phyloP scores from a whole-genome alignment of 2,888 invertebrate genomes.

The Pyrochroa serraticornis region DNA sequence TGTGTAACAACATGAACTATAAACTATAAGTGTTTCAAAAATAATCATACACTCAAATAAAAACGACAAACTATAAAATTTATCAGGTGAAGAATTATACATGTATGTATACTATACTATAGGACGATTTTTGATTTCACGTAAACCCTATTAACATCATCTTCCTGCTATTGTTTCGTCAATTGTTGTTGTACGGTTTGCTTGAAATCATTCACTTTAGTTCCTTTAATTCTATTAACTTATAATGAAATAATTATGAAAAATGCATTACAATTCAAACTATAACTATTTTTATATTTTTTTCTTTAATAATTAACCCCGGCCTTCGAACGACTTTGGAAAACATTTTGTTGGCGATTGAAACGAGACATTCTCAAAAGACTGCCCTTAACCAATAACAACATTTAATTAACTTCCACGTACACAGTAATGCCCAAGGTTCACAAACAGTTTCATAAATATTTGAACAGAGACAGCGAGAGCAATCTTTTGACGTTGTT shows the following conservation, averaged over 20 bases:
- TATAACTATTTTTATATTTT: slow-evolving; percentile 49
- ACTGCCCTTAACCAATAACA: slow-evolving; percentile 16
- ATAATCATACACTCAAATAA: slow-evolving; percentile 46
- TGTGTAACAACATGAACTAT: slow-evolving; percentile 52
- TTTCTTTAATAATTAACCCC: slow-evolving; percentile 40
- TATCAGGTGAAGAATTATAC: slow-evolving; percentile 41
- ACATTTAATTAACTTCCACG: slow-evolving; percentile 22
- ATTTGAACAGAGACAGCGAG: slow-evolving; percentile 30
- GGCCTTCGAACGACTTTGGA: slow-evolving; percentile 46
- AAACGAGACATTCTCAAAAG: slow-evolving; percentile 19
- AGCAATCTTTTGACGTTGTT: slow-evolving; percentile 33
- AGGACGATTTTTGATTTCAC: slow-evolving; percentile 51
- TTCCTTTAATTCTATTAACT: slow-evolving; percentile 43
- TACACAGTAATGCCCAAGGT: slow-evolving; percentile 38
- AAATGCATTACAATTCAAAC: slow-evolving; percentile 52
- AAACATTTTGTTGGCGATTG: slow-evolving; percentile 20
- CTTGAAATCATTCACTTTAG: slow-evolving; percentile 43
- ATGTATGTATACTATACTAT: slow-evolving; percentile 28
- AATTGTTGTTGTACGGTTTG: slow-evolving; percentile 42
- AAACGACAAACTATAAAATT: slow-evolving; percentile 41
- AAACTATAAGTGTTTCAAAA: slow-evolving; percentile 49
- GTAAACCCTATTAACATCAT: slow-evolving; percentile 47
- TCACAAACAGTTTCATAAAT: slow-evolving; percentile 35
- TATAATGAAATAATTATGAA: slow-evolving; percentile 46
- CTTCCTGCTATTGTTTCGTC: slow-evolving; percentile 43